phyloP scores from a whole-genome alignment of 2,113 vertebrate genomes.

The Reinhardtius hippoglossoides region DNA sequence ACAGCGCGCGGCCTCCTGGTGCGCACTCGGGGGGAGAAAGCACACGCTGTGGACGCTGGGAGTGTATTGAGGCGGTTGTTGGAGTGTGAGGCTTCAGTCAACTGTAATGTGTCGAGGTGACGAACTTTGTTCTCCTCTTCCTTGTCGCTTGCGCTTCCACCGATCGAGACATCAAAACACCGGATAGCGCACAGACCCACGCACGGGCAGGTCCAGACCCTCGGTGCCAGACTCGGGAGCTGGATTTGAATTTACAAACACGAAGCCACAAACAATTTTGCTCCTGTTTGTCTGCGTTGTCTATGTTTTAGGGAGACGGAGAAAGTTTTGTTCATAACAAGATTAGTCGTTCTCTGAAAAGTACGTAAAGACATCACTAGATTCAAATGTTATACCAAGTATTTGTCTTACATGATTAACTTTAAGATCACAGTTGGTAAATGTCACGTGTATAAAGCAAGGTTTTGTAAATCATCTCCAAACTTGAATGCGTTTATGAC shows the following conservation, averaged over 20 bases:
- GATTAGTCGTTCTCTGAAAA: too few species aligned
- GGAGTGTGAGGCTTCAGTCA: constrained; percentile 56
- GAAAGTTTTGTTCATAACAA: too few species aligned
- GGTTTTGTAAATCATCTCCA: too few species aligned
- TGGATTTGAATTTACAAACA: constrained; percentile 1
- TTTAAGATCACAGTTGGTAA: too few species aligned
- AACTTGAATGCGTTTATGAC: too few species aligned
- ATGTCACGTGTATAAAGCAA: too few species aligned
- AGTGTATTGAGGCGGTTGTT: constrained; percentile 66
- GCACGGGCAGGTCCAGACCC: constrained; percentile 22
- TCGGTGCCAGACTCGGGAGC: too few species aligned
- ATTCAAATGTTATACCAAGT: too few species aligned
- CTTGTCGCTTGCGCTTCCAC: constrained; percentile 57
- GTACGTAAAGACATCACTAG: too few species aligned
- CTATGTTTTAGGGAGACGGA: too few species aligned
- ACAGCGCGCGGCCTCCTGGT: constrained; percentile 49
- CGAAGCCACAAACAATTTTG: background rate
- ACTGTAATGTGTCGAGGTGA: constrained; percentile 65
- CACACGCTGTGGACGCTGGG: constrained; percentile 19
- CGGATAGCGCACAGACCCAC: constrained; percentile 27
- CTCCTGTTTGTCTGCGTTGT: too few species aligned
- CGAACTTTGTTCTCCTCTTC: constrained; percentile 55
- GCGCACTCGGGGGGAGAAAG: constrained; percentile 30
- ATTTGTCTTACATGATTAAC: too few species aligned
- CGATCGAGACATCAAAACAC: constrained; percentile 69